Evolutionary conservation across 2,797 vertebrate species (phyloP), one percentile per base, ranked within the genome.

Genomic region (Muraenolepis orangiensis): DNA sequence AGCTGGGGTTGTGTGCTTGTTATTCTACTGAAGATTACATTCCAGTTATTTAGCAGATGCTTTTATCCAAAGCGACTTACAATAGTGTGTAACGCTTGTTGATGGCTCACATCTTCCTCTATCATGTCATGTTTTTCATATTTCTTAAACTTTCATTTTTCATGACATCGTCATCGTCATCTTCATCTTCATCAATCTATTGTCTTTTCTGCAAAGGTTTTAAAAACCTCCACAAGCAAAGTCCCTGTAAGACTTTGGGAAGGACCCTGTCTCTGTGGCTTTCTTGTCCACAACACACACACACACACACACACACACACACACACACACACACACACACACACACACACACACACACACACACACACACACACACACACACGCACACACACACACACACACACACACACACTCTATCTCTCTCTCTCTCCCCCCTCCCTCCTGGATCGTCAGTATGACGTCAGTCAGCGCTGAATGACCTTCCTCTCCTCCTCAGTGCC

Each of bases 391-490:
- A 79, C 69, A 16, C 76, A 74, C 13, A 61, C 76, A 72, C 61
- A 72, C 83, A 69, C 81, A 80, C 81, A 29, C 71, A 71, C 77
- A 10, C 10, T 74, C 78, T 73, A 73, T 64, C 67, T 67, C n/a
- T n/a, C n/a, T n/a, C n/a, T n/a, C n/a, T 67, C 76, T 78, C 84
- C 79, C 79, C 77, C 76, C 81, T 28, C 73, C 84, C 83, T 86
- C 84, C 83, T 86, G 51, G 20, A 78, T 74, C 40, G 83, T 84
- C 79, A 74, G 80, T 84, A 74, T 90, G 89, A 91, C 82, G 87
- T 79, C 88, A 91, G 83, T 70, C 26, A 80, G 76, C 72, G 76
- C 79, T 93, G 90, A 92, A 92, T 93, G 89, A 91, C 84, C 87
- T 90, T 90, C 86, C 76, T 57, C 20, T 8, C n/a, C n/a, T n/a